Evolutionary conservation across 1,140 invertebrate genomes (phyloP).

Genomic region (Hestina assimilis): DNA sequence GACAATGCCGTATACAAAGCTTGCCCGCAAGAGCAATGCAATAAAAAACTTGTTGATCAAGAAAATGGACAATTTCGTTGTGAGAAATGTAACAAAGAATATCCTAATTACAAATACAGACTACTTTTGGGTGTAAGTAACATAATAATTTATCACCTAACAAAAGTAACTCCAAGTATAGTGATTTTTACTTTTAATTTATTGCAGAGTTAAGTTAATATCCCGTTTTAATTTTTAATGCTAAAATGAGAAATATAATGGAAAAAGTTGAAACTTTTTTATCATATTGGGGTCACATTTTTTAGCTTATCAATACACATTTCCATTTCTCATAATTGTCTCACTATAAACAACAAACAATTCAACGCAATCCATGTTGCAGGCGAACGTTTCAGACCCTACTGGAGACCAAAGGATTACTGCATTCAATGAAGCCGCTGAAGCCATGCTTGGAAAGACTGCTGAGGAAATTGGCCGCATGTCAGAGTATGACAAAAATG

Average conservation of each 20-base stretch:
- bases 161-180: background rate
- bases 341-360: background rate
- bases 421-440: slow-evolving; percentile 92
- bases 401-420: slow-evolving; percentile 95
- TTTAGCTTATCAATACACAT: no score
- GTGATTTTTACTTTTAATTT: no score
- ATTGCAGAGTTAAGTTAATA: no score
- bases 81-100: slow-evolving; percentile 95
- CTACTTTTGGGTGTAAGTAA: slow-evolving; percentile 87
- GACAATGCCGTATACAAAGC: slow-evolving; percentile 94
- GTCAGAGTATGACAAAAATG: slow-evolving; percentile 81
- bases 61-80: slow-evolving; percentile 93
- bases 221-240: no score
- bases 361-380: background rate
- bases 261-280: no score
- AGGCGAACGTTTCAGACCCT: slow-evolving; percentile 74
- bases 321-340: no score
- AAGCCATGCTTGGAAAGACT: slow-evolving; percentile 87
- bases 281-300: no score
- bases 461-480: slow-evolving; percentile 88
- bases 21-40: slow-evolving; percentile 91
- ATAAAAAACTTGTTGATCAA: slow-evolving; percentile 95
- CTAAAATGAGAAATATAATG: no score
- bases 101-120: slow-evolving; percentile 91
- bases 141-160: background rate